Base-by-base conservation (phyloP, 2,888 invertebrate species). In the Polyommatus icarus region DNA sequence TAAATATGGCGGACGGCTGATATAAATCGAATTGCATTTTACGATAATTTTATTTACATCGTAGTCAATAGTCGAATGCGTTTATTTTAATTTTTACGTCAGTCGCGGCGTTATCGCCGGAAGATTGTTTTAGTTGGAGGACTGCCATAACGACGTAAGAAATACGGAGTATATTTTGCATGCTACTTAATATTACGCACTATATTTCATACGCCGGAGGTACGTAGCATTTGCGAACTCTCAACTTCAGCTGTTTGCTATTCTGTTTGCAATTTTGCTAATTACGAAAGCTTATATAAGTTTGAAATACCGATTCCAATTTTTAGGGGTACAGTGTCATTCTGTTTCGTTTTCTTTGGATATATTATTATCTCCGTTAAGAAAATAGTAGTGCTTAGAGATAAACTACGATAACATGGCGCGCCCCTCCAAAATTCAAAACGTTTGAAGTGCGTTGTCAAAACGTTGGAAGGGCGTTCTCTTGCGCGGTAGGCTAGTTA, bases 131-230 rank as follows among this genome's bases (percentile, higher is more conserved):
- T 86, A 92, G 87, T 94, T 94, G 93, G 93, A 90, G 84, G 83
- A 79, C 82, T 86, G 93, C 93, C 93, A 93, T 93, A 92, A 93
- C 89, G 90, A 87, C 88, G 85, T 86, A 92, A 91, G 93, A 92
- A 93, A 91, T 90, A 91, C 90, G 88, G 91, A 90, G 90, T 93
- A 93, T 91, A 92, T 92, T 93, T 90, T 92, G 92, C 91, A 93
- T 93, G 90, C 91, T 90, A 92, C 93, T 93, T 94, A 94, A 89
- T 91, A 91, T 90, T 86, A 88, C 83, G 85, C 84, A 85, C 87
- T 84, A 90, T 92, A 89, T 90, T 89, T 93, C 91, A 91, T 87
- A 82, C 84, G 89, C 89, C 89, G 88, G 86, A 84, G 83, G 80
- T 82, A 77, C 71, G 54, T 57, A 46, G n/a, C 54, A 54, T 32